Percentiles rank a stretch among this genome's conserved stretches.
Evolutionary conservation across 2,797 vertebrate species (phyloP).

Genomic region (Takifugu rubripes): DNA sequence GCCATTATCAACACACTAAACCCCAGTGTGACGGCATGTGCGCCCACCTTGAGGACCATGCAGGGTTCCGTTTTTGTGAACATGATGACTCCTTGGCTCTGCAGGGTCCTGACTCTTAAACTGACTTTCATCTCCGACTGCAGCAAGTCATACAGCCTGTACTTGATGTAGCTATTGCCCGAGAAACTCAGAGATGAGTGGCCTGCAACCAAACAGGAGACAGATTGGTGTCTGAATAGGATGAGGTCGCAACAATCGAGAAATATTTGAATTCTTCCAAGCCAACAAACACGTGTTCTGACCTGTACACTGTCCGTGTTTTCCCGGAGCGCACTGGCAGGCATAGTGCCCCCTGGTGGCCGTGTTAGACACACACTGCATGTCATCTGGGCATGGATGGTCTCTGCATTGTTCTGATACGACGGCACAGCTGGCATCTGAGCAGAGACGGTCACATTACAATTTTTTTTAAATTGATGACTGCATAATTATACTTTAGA

Average conservation of each 20-base stretch:
- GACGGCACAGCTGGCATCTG: constrained; percentile 81
- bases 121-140: constrained; percentile 87
- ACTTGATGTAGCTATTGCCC: constrained; percentile 97
- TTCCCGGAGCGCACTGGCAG: constrained; percentile 94
- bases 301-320: constrained; percentile 95
- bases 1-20: too few relatives aligned
- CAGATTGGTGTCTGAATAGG: too few relatives aligned
- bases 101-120: constrained; percentile 90
- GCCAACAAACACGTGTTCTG: neutral
- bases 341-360: constrained; percentile 83
- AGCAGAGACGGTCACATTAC: too few relatives aligned
- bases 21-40: too few relatives aligned
- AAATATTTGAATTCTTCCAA: too few relatives aligned
- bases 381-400: constrained; percentile 90
- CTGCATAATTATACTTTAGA: too few relatives aligned
- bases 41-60: constrained; percentile 89
- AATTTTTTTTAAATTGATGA: too few relatives aligned
- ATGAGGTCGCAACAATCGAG: too few relatives aligned
- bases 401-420: constrained; percentile 85
- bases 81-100: constrained; percentile 94
- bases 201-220: constrained; percentile 69
- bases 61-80: constrained; percentile 91
- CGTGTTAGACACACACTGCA: constrained; percentile 91
- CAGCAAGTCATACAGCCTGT: constrained; percentile 86
- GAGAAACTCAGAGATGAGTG: constrained; percentile 96